Base-by-base conservation (phyloP, 2,113 vertebrate genomes). In the Dasyprocta punctata region DNA sequence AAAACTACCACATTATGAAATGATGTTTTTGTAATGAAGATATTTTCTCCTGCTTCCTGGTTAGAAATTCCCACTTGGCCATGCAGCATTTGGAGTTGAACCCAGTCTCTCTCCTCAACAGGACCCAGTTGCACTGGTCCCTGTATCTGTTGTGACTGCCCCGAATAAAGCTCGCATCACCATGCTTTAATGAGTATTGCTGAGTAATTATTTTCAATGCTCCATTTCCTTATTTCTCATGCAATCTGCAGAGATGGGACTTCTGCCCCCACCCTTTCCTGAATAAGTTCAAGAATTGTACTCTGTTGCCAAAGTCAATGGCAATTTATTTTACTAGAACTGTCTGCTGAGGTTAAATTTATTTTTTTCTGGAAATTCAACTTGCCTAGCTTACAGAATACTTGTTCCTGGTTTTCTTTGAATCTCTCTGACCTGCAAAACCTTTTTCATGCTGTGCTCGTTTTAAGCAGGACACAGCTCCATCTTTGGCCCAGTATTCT, bases 1-100 rank as follows among this genome's bases (percentile, higher is more conserved):
- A 58, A 67, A 95, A 90, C 71, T 20, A 36, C 73, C 61, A 54
- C 36, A n/a, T 83, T 52, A 33, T 17, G 47, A 78, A 92, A 78
- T 36, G n/a, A 44, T 90, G 24, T 71, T 92, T 97, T 60, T 73
- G 41, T 54, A 80, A 65, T 41, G 78, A 88, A 88, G 86, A 26
- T 33, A 80, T 7, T 28, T 60, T 3, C 61, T 93, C 49, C 4
- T 26, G 20, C 38, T 41, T 22, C 2, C 26, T 61, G 60, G 75
- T n/a, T 82, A 36, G 36, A 54, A 44, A 47, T 17, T 65, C 41
- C 33, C 16, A 47, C 28, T 61, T 30, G 14, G 20, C 49, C 65
- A 13, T 30, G 10, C 30, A 73, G 3, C 24, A 10, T 61, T 71
- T 61, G 24, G 44, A 73, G 41, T 13, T 41, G 44, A 73, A 20